Evolutionary conservation across 2,888 invertebrate genomes (phyloP).

Genomic region (Coelinius sp.): DNA sequence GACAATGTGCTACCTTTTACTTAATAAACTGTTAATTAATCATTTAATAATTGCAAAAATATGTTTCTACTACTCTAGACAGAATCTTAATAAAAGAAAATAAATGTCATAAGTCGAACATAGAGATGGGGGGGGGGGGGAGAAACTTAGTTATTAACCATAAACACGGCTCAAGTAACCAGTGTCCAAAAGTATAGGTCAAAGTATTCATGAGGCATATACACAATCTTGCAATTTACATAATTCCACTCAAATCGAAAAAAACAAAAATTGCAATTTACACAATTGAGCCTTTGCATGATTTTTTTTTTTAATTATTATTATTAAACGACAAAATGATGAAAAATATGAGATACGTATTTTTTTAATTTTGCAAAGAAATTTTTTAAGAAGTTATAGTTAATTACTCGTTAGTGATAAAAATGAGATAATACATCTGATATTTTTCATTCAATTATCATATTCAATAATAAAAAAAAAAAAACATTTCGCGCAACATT

Average conservation of each 20-base stretch:
- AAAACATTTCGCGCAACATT: too few species aligned
- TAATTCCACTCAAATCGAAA: neutral
- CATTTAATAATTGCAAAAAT: constrained; percentile 62
- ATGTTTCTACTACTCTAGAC: constrained; percentile 60
- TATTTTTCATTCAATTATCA: too few species aligned
- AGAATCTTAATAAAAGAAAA: constrained; percentile 44
- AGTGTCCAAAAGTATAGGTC: constrained; percentile 68
- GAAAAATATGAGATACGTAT: too few species aligned
- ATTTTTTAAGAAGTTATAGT: too few species aligned
- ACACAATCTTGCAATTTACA: constrained; percentile 47
- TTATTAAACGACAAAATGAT: too few species aligned
- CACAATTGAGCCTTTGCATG: neutral
- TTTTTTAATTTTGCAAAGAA: too few species aligned
- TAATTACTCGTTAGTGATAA: too few species aligned
- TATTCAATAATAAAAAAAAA: too few species aligned
- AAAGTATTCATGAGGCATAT: constrained; percentile 55
- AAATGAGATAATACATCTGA: too few species aligned
- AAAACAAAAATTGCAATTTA: neutral
- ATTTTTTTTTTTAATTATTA: neutral
- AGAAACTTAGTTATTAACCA: constrained; percentile 30
- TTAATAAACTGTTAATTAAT: constrained; percentile 49
- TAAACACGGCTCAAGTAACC: constrained; percentile 43
- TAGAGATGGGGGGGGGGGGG: neutral
- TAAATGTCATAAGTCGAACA: constrained; percentile 23
- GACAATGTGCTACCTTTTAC: constrained; percentile 60